Percentiles rank a stretch among this genome's conserved stretches.
Conservation (phyloP, 2,113 vertebrate genomes). For the Poeciliopsis retropinna region DNA sequence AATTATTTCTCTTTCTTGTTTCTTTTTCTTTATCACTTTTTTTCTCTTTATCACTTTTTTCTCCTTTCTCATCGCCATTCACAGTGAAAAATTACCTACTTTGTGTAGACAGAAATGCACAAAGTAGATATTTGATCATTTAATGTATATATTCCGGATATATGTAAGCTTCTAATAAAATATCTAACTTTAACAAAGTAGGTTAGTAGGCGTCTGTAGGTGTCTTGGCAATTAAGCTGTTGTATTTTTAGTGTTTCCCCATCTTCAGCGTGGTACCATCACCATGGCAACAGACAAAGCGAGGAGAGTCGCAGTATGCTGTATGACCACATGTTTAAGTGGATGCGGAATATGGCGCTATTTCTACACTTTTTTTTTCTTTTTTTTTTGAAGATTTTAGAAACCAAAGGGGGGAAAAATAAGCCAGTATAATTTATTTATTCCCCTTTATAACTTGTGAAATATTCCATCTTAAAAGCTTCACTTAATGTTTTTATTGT, state of each 20-base stretch:
- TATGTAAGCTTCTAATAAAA: neutral
- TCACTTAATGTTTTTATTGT: too few relatives aligned
- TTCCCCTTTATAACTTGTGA: too few relatives aligned
- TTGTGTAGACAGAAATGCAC: neutral
- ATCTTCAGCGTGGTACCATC: slow-evolving; percentile 32
- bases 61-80: neutral
- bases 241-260: neutral
- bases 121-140: neutral
- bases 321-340: neutral
- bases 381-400: too few relatives aligned
- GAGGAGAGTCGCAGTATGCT: neutral
- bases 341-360: neutral
- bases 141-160: neutral
- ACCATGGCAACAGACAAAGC: slow-evolving; percentile 51
- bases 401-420: too few relatives aligned
- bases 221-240: neutral
- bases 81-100: neutral
- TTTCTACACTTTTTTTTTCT: too few relatives aligned
- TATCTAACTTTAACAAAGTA: neutral
- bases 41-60: too few relatives aligned
- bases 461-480: too few relatives aligned
- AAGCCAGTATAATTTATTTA: too few relatives aligned
- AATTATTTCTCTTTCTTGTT: neutral
- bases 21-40: too few relatives aligned
- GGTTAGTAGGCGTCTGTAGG: neutral